Conservation (phyloP, 2,113 vertebrate genomes). For the Deroptyus accipitrinus region DNA sequence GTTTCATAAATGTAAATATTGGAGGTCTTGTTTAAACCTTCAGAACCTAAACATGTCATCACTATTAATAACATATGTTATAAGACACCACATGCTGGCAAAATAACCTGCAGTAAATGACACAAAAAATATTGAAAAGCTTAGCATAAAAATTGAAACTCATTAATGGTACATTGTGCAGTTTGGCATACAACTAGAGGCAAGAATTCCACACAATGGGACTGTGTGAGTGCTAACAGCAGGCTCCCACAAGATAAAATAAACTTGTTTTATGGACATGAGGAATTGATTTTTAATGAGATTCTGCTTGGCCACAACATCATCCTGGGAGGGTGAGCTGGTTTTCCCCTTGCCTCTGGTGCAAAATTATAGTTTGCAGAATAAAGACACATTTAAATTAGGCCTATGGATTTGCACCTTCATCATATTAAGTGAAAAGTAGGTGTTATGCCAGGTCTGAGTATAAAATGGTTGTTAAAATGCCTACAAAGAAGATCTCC, state of each 20-base stretch:
- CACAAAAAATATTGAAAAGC: conserved; percentile 74
- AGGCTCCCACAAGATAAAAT: conserved; percentile 79
- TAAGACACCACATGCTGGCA: conserved; percentile 65
- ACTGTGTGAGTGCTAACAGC: conserved; percentile 72
- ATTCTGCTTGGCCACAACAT: conserved; percentile 72
- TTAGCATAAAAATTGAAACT: conserved; percentile 77
- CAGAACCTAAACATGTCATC: conserved; percentile 55
- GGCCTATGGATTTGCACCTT: conserved; percentile 55
- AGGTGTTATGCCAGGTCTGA: conserved; percentile 33
- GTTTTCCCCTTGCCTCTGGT: conserved; percentile 60
- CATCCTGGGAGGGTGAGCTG: conserved; percentile 70
- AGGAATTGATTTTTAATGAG: conserved; percentile 82
- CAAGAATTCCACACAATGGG: conserved; percentile 73
- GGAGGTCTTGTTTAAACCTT: conserved; percentile 67
- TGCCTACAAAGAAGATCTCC: not conserved
- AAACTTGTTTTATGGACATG: conserved; percentile 77
- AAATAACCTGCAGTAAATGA: conserved; percentile 69
- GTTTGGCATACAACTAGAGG: conserved; percentile 56
- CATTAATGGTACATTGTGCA: conserved; percentile 70
- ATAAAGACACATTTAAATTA: conserved; percentile 43
- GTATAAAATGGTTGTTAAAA: not conserved
- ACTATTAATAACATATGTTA: conserved; percentile 71
- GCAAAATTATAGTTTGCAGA: conserved; percentile 56
- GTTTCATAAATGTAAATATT: conserved; percentile 69
- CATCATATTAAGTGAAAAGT: conserved; percentile 59